Conservation (phyloP, 2,113 vertebrate genomes). For the Paracanthobrama guichenoti region DNA sequence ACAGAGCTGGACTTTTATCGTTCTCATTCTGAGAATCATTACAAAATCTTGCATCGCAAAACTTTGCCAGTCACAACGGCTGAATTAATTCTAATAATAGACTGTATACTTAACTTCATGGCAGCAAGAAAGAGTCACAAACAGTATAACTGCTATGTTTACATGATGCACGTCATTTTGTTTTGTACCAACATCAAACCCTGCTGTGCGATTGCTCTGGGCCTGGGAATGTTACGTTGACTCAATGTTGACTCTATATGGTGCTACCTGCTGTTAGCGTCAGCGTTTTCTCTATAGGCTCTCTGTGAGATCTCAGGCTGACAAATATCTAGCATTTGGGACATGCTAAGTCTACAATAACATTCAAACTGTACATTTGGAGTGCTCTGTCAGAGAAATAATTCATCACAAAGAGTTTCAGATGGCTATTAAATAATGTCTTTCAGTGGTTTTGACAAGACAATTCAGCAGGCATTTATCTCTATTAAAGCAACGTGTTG, state of each 20-base stretch:
- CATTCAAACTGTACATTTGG: constrained; percentile 9
- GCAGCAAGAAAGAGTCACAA: background rate
- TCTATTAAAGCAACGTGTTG: background rate
- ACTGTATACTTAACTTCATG: background rate
- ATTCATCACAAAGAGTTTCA: constrained; percentile 33
- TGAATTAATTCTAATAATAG: background rate
- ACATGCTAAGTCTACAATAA: constrained; percentile 1
- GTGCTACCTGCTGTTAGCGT: constrained; percentile 37
- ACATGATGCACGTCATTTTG: constrained; percentile 14
- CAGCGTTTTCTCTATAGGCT: constrained; percentile 35
- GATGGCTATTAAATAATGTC: constrained; percentile 28
- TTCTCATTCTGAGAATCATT: background rate
- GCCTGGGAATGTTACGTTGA: constrained; percentile 34
- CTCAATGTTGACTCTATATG: constrained; percentile 35
- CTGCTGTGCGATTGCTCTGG: constrained; percentile 30
- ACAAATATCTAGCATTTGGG: constrained; percentile 27
- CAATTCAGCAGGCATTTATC: constrained; percentile 17
- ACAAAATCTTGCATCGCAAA: constrained; percentile 22
- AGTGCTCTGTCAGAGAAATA: background rate
- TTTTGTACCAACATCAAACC: constrained; percentile 26
- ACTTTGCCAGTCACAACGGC: background rate
- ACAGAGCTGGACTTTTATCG: background rate
- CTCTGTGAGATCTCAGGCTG: constrained; percentile 22
- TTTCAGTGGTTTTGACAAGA: constrained; percentile 5
- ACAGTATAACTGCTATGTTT: constrained; percentile 14